These are phyloP conservation scores for Trichonephila clavipes DNA, from an alignment of 1,140 invertebrate genomes.

Conservation along the genomic window DNA sequence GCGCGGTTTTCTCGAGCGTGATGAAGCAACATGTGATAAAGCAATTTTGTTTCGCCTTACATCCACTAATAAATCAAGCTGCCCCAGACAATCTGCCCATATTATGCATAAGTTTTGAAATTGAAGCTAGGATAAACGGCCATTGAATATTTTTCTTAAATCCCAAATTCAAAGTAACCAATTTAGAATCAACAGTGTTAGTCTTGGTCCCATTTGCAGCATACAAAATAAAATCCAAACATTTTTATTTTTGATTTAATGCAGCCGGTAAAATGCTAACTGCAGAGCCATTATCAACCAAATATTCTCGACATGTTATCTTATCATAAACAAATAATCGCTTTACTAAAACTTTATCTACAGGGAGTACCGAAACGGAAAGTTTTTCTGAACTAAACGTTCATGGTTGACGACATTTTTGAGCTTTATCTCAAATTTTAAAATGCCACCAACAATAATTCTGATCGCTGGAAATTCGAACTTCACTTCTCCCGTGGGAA, in stretches of 20 bases:
- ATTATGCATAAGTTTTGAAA: background rate
- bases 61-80: background rate
- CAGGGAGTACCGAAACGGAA: too few species aligned
- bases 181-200: background rate
- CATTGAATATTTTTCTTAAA: background rate
- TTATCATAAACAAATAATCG: too few species aligned
- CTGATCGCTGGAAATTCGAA: background rate
- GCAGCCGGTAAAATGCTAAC: too few species aligned
- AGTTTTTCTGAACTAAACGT: background rate
- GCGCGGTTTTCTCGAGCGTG: background rate
- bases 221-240: too few species aligned
- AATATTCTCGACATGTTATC: too few species aligned
- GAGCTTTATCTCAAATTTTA: background rate
- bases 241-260: too few species aligned
- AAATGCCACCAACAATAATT: background rate
- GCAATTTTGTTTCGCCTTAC: background rate
- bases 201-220: too few species aligned
- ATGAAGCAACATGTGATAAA: background rate
- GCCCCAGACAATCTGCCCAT: background rate
- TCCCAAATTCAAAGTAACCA: background rate
- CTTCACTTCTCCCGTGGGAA: background rate
- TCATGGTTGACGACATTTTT: background rate
- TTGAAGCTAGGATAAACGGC: background rate
- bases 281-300: too few species aligned
- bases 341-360: too few species aligned